Conservation (phyloP, 2,888 invertebrate species). For the Agriopis leucophaearia region DNA sequence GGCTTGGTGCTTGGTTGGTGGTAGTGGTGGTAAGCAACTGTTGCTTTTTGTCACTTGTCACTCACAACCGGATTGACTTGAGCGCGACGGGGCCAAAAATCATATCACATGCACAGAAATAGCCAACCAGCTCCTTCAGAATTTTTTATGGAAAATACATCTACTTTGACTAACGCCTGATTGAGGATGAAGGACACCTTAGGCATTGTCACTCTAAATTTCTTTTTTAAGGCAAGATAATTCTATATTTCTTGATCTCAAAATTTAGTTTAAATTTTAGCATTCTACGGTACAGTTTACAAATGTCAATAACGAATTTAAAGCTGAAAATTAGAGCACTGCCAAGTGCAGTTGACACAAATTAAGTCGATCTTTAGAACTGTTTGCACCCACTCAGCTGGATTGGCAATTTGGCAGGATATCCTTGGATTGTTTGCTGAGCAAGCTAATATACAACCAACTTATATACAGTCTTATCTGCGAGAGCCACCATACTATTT, state of each 20-base stretch:
- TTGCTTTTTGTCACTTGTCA: no score
- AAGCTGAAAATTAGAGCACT: conserved; percentile 41
- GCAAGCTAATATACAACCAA: conserved; percentile 47
- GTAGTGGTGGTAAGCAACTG: no score
- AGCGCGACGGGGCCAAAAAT: no score
- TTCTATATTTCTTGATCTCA: background rate
- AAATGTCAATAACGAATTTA: conserved; percentile 28
- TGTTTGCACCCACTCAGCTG: conserved; percentile 66
- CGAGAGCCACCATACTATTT: background rate
- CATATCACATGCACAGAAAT: no score
- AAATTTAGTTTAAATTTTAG: background rate
- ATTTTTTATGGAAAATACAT: no score
- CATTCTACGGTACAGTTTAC: background rate
- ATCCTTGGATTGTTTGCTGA: conserved; percentile 55
- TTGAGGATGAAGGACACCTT: no score
- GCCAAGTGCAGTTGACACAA: conserved; percentile 53
- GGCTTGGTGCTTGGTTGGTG: no score
- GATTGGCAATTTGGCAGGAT: conserved; percentile 79
- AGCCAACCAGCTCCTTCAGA: no score
- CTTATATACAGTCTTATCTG: background rate
- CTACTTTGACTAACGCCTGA: no score
- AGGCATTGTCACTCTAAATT: no score
- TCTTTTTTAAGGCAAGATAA: no score
- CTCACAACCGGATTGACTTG: no score
- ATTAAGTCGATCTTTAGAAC: conserved; percentile 51